Percentiles rank a stretch among this genome's conserved stretches.
These are phyloP conservation scores for Xenopus tropicalis DNA, from an alignment of 2,113 vertebrate species.

Conservation along the genomic window UCB_Xtro_10.0 CM004451.2:33324501-33325000, in stretches of 20 bases:
- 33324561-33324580: background rate
- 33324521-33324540: background rate
- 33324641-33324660: constrained; percentile 22
- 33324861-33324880: too few species aligned
- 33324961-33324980: too few species aligned
- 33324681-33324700: constrained; percentile 36
- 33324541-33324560: background rate
- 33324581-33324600: background rate
- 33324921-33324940: too few species aligned
- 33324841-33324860: too few species aligned
- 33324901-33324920: too few species aligned
- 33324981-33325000: too few species aligned
- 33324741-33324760: constrained; percentile 32
- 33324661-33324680: constrained; percentile 13
- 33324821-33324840: too few species aligned
- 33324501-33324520: too few species aligned
- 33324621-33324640: constrained; percentile 24
- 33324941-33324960: too few species aligned
- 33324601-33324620: constrained; percentile 5
- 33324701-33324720: constrained; percentile 29
- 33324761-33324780: constrained; percentile 27
- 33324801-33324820: too few species aligned
- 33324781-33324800: too few species aligned
- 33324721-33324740: constrained; percentile 34
- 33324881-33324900: too few species aligned